Percentiles rank a stretch among this genome's conserved stretches.
Conservation (phyloP, 2,888 invertebrate species). For the Hemicrepidius hirtus region DNA sequence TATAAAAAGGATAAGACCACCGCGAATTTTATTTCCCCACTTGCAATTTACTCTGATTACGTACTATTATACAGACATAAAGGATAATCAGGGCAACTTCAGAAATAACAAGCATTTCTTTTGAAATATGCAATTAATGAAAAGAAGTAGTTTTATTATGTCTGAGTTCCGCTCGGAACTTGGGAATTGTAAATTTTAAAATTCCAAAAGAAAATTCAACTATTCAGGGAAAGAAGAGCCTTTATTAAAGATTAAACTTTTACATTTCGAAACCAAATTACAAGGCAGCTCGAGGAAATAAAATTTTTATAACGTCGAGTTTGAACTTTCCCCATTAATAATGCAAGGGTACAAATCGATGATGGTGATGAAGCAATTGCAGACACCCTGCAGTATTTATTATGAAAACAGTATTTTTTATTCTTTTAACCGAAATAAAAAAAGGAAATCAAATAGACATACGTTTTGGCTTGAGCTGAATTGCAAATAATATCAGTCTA, state of each 20-base stretch:
- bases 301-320: slow-evolving; percentile 28
- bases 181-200: slow-evolving; percentile 1
- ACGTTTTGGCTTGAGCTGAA: slow-evolving; percentile 12
- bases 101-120: slow-evolving; percentile 11
- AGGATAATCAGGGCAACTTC: slow-evolving; percentile 29
- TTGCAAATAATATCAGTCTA: slow-evolving; percentile 12
- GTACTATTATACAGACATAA: slow-evolving; percentile 32
- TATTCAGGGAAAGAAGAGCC: slow-evolving; percentile 10
- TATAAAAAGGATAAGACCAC: slow-evolving; percentile 35
- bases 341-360: slow-evolving; percentile 33
- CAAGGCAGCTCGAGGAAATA: slow-evolving; percentile 21
- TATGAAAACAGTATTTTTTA: neutral
- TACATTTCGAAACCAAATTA: slow-evolving; percentile 33
- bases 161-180: neutral
- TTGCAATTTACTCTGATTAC: slow-evolving; percentile 34
- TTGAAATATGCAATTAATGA: slow-evolving; percentile 16
- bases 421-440: no score
- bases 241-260: slow-evolving; percentile 32
- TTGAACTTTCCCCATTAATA: slow-evolving; percentile 22
- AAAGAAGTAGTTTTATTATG: slow-evolving; percentile 8
- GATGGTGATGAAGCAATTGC: slow-evolving; percentile 27
- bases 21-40: slow-evolving; percentile 14
- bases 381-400: slow-evolving; percentile 16
- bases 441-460: neutral
- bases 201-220: neutral